These are phyloP conservation scores for Drosophila kikkawai DNA, from an alignment of 1,140 invertebrate species.

Conservation along the genomic window DNA sequence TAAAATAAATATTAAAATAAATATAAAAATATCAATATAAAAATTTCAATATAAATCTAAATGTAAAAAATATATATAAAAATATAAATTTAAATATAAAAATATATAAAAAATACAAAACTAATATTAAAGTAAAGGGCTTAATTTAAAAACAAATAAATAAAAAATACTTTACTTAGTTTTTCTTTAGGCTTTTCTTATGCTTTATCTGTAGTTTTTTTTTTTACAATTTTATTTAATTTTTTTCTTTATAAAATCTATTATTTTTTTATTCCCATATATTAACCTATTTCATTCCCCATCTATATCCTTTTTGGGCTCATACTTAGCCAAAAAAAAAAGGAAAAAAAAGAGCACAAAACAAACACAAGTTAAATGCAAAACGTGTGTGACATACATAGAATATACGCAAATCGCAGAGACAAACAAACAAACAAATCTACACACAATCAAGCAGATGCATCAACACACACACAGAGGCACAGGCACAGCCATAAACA, in stretches of 20 bases:
- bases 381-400: constrained; percentile 58
- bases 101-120: too few species aligned
- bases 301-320: not conserved
- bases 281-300: too few species aligned
- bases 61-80: too few species aligned
- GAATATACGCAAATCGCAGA: constrained; percentile 24
- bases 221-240: not conserved
- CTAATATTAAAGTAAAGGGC: too few species aligned
- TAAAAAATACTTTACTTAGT: too few species aligned
- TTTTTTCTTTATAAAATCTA: not conserved
- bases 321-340: constrained; percentile 14
- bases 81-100: too few species aligned
- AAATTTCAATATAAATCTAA: too few species aligned
- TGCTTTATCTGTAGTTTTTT: not conserved
- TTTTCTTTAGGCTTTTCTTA: too few species aligned
- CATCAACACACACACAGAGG: constrained; percentile 30
- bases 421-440: constrained; percentile 9
- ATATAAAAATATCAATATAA: too few species aligned
- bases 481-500: constrained; percentile 7
- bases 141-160: too few species aligned
- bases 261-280: too few species aligned
- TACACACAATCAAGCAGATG: constrained; percentile 36
- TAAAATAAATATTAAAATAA: too few species aligned
- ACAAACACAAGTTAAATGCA: constrained; percentile 55
- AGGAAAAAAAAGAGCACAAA: constrained; percentile 21